phyloP scores from a whole-genome alignment of 2,797 vertebrate species.

The Halcyon leucocephala region DNA sequence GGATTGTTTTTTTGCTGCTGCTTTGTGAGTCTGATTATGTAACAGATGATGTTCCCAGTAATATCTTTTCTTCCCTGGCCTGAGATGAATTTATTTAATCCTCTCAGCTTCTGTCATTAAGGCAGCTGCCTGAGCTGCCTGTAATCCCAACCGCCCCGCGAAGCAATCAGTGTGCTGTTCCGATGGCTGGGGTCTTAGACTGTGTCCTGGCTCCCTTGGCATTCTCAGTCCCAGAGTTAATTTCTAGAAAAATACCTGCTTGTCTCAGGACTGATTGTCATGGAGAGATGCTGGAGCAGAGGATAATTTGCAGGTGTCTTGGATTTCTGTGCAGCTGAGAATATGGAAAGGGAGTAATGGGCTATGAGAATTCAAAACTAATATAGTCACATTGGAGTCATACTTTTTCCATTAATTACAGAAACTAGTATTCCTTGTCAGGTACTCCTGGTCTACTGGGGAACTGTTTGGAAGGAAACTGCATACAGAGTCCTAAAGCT shows the following conservation, averaged over 20 bases:
- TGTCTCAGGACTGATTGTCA: not conserved
- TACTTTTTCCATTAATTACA: not conserved
- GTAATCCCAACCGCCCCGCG: not conserved
- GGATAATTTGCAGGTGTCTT: not conserved
- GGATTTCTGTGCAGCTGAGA: not conserved
- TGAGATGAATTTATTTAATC: constrained; percentile 60
- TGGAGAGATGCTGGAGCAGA: not conserved
- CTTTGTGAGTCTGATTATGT: not conserved
- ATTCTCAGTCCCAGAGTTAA: not conserved
- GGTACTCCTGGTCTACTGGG: not conserved
- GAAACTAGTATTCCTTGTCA: not conserved
- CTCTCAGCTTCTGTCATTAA: constrained; percentile 29
- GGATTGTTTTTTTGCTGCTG: not conserved
- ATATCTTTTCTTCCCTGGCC: not conserved
- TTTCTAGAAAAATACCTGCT: not conserved
- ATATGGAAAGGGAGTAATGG: not conserved
- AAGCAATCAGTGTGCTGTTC: not conserved
- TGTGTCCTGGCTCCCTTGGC: not conserved
- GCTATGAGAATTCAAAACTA: not conserved
- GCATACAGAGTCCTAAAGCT: not conserved
- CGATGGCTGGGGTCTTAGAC: not conserved
- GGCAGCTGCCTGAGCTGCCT: not conserved
- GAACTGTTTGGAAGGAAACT: not conserved
- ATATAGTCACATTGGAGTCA: not conserved
- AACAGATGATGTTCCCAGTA: not conserved